Evolutionary conservation across 30 jellyfish, hydroid and myxozoan genomes (phyloP).

Genomic region (Aurelia sp.): DNA sequence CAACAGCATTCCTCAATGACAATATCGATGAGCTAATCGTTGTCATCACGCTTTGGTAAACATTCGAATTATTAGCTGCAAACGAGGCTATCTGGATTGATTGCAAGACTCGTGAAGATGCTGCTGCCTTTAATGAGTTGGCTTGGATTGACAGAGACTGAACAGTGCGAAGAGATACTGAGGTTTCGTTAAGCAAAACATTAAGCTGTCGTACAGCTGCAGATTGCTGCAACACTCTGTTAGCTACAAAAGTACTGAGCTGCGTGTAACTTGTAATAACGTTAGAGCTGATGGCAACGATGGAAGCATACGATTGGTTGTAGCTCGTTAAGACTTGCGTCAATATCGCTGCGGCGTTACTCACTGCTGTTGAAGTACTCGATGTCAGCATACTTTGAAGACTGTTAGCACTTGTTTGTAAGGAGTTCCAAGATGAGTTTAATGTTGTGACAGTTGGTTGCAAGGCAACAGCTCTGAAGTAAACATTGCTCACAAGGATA

Average conservation of each 20-base stretch:
- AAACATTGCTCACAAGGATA: constrained; percentile 18
- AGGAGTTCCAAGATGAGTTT: constrained; percentile 66
- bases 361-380: constrained; percentile 37
- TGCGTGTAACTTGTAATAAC: constrained; percentile 58
- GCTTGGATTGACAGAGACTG: constrained; percentile 51
- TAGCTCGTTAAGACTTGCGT: constrained; percentile 56
- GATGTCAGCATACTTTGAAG: constrained; percentile 52
- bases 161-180: constrained; percentile 60
- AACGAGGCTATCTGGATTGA: constrained; percentile 76
- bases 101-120: constrained; percentile 57
- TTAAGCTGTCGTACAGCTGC: constrained; percentile 80
- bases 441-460: constrained; percentile 49
- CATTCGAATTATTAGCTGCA: constrained; percentile 81
- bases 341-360: constrained; percentile 24
- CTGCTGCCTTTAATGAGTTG: constrained; percentile 54
- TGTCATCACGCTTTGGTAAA: constrained; percentile 33
- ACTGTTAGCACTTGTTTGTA: constrained; percentile 50
- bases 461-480: constrained; percentile 65
- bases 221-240: constrained; percentile 75
- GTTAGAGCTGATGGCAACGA: constrained; percentile 54
- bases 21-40: constrained; percentile 60
- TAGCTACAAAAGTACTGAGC: constrained; percentile 65
- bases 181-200: constrained; percentile 63
- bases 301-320: constrained; percentile 75
- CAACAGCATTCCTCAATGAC: constrained; percentile 54